Evolutionary conservation across 2,888 invertebrate species (phyloP).

Genomic region (Holacanthella duospinosa): DNA sequence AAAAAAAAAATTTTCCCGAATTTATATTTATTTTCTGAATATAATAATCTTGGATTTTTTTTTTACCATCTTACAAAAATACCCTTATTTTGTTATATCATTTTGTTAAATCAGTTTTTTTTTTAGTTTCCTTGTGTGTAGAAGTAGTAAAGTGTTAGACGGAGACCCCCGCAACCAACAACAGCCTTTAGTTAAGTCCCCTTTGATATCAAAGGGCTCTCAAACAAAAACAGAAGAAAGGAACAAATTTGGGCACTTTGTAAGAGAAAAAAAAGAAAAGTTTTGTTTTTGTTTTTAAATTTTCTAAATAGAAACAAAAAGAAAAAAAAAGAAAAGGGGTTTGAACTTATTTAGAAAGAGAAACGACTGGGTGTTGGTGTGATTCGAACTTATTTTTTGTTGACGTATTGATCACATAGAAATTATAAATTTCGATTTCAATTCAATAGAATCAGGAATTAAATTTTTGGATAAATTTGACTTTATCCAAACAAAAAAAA

Average conservation of each 20-base stretch:
- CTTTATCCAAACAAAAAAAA: too few relatives aligned
- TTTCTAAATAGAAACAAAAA: not conserved
- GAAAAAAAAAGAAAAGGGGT: not conserved
- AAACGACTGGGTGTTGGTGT: too few relatives aligned
- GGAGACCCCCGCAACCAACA: too few relatives aligned
- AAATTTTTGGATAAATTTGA: not conserved
- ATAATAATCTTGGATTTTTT: conserved; percentile 6
- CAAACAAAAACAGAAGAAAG: not conserved
- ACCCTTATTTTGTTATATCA: conserved; percentile 14
- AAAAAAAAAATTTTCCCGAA: too few relatives aligned
- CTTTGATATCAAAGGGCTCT: conserved; percentile 8
- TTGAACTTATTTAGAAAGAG: not conserved
- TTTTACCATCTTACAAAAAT: conserved; percentile 26
- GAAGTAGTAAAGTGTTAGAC: conserved; percentile 1
- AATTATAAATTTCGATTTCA: not conserved
- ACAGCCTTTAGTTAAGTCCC: conserved; percentile 7
- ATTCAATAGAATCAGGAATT: not conserved
- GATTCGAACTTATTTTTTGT: not conserved
- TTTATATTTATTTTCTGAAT: conserved; percentile 1
- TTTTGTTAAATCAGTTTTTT: conserved; percentile 2
- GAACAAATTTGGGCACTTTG: not conserved
- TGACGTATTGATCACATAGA: not conserved
- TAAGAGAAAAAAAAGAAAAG: not conserved
- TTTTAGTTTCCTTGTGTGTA: not conserved
- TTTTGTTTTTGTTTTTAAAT: too few relatives aligned